A percentile compares a stretch with the other conserved stretches of the same genome.
Evolutionary conservation across 2,797 vertebrate genomes (phyloP).

Genomic region (Enteromius afrohamiltoni): DNA sequence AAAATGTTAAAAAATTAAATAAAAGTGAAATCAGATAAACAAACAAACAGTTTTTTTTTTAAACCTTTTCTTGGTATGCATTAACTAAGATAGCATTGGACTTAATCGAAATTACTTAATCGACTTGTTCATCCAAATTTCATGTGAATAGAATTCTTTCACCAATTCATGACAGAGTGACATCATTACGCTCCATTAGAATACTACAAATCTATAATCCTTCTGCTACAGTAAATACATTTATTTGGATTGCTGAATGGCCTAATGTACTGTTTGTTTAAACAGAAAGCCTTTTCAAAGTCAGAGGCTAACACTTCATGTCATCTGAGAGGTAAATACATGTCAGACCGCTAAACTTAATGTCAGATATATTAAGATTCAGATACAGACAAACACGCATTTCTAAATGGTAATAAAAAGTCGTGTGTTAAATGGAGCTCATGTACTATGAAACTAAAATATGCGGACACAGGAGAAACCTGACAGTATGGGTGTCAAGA

Average conservation of each 20-base stretch:
- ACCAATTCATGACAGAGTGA: not conserved
- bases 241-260: not conserved
- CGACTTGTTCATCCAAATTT: not conserved
- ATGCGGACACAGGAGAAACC: not conserved
- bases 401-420: conserved; percentile 46
- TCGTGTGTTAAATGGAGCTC: not conserved
- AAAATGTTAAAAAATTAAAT: not conserved
- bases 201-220: not conserved
- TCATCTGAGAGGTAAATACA: not conserved
- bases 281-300: not conserved
- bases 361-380: conserved; percentile 50
- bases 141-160: not conserved
- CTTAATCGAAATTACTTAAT: not conserved
- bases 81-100: not conserved
- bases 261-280: not conserved
- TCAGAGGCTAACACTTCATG: not conserved
- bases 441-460: not conserved
- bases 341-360: not conserved
- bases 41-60: not conserved
- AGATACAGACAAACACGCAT: not conserved
- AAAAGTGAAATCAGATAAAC: not conserved
- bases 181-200: not conserved
- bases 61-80: not conserved
- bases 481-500: not conserved
- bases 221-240: not conserved